phyloP scores from a whole-genome alignment of 2,888 invertebrate species.

The Drosophila dives region DNA sequence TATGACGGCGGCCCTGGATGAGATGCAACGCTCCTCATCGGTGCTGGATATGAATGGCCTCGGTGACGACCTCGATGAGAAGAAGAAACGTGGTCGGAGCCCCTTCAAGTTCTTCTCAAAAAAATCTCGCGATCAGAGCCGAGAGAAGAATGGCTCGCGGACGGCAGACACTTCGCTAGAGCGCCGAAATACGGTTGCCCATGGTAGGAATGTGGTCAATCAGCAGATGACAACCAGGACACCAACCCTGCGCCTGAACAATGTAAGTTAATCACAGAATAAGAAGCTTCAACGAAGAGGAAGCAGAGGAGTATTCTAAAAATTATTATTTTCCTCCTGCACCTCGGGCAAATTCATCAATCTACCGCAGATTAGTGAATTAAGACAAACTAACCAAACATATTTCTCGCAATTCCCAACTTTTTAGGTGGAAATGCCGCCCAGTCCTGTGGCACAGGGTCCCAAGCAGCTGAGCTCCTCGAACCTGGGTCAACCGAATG shows the following conservation, averaged over 20 bases:
- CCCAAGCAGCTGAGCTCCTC: conserved; percentile 89
- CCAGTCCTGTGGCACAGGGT: conserved; percentile 84
- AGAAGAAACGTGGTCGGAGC: conserved; percentile 93
- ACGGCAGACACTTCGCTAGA: conserved; percentile 82
- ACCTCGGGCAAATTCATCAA: neutral
- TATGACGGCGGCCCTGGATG: conserved; percentile 72
- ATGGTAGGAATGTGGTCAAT: conserved; percentile 85
- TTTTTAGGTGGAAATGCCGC: conserved; percentile 73
- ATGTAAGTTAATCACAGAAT: conserved; percentile 72
- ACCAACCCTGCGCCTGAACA: conserved; percentile 85
- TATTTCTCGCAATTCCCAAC: neutral
- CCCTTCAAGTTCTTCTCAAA: conserved; percentile 97
- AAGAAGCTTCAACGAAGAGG: neutral
- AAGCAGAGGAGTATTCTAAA: too few species aligned
- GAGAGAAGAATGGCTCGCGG: conserved; percentile 86
- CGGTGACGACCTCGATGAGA: conserved; percentile 87
- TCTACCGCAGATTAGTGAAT: neutral
- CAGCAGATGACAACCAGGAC: conserved; percentile 85
- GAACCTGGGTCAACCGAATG: conserved; percentile 87
- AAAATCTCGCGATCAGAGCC: conserved; percentile 89
- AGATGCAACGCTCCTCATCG: conserved; percentile 90
- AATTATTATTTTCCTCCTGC: neutral
- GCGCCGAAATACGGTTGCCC: conserved; percentile 85
- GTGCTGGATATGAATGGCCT: conserved; percentile 90
- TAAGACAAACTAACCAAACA: neutral